phyloP scores from a whole-genome alignment of 2,888 invertebrate genomes.

The Polydrusus tereticollis region DNA sequence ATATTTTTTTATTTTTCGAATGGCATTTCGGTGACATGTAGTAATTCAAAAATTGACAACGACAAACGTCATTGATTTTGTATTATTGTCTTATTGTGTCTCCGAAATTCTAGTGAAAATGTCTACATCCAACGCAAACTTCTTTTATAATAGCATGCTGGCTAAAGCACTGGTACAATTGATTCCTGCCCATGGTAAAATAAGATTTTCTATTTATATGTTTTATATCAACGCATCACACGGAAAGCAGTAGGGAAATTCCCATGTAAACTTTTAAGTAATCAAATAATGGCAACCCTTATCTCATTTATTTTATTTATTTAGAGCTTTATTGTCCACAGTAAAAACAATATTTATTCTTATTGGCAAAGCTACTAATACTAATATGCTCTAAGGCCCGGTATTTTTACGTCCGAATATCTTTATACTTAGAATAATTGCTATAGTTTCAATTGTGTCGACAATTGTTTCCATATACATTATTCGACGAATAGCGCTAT shows the following conservation, averaged over 20 bases:
- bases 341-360: too few species aligned
- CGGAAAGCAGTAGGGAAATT: not conserved
- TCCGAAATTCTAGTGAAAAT: conserved; percentile 32
- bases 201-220: not conserved
- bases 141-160: conserved; percentile 67
- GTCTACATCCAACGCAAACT: conserved; percentile 53
- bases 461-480: too few species aligned
- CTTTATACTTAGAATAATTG: too few species aligned
- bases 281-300: too few species aligned
- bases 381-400: too few species aligned
- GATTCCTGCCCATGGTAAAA: conserved; percentile 63
- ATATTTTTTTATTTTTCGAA: not conserved
- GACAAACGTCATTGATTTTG: not conserved
- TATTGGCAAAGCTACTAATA: too few species aligned
- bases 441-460: too few species aligned
- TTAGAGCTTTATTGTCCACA: too few species aligned
- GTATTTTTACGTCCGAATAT: too few species aligned
- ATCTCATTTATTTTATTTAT: too few species aligned
- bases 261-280: not conserved
- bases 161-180: conserved; percentile 66
- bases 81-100: not conserved
- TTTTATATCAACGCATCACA: not conserved
- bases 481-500: too few species aligned
- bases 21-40: not conserved
- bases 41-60: conserved; percentile 1